Percentiles rank a stretch among this genome's conserved stretches.
Evolutionary conservation across 2,888 invertebrate genomes (phyloP).

Genomic region (Pachycephus smyrnensis): DNA sequence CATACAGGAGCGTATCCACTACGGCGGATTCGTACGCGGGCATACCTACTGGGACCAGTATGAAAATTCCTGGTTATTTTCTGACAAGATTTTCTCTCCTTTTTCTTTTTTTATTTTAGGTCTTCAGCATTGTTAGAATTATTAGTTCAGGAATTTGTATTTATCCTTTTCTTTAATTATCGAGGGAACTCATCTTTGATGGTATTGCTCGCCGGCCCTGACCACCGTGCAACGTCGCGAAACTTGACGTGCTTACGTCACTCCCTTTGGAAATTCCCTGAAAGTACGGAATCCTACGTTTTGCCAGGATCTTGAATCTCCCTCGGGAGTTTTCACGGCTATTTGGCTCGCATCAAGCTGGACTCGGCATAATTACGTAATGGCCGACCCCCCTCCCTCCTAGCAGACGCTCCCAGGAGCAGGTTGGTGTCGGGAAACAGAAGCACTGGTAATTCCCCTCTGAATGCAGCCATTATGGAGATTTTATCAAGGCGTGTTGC

Average conservation of each 20-base stretch:
- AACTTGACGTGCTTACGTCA: too few relatives aligned
- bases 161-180: conserved; percentile 11
- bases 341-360: conserved; percentile 47
- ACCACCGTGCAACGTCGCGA: too few relatives aligned
- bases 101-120: too few relatives aligned
- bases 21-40: too few relatives aligned
- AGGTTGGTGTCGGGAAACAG: conserved; percentile 43
- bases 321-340: conserved; percentile 34
- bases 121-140: too few relatives aligned
- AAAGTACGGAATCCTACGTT: conserved; percentile 22
- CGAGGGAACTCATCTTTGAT: conserved; percentile 11
- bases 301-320: conserved; percentile 29
- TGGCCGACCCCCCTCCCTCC: conserved; percentile 31
- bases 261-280: conserved; percentile 1
- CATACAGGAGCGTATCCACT: too few relatives aligned
- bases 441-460: conserved; percentile 50
- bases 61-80: too few relatives aligned
- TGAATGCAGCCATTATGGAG: conserved; percentile 57
- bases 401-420: conserved; percentile 27
- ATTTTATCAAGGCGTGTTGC: conserved; percentile 58
- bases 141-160: too few relatives aligned
- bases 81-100: too few relatives aligned
- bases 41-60: too few relatives aligned
- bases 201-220: too few relatives aligned
- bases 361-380: conserved; percentile 55